Evolutionary conservation across 2,888 invertebrate species (phyloP), one percentile per base, ranked within the genome.

Genomic region (Rhingia campestris): DNA sequence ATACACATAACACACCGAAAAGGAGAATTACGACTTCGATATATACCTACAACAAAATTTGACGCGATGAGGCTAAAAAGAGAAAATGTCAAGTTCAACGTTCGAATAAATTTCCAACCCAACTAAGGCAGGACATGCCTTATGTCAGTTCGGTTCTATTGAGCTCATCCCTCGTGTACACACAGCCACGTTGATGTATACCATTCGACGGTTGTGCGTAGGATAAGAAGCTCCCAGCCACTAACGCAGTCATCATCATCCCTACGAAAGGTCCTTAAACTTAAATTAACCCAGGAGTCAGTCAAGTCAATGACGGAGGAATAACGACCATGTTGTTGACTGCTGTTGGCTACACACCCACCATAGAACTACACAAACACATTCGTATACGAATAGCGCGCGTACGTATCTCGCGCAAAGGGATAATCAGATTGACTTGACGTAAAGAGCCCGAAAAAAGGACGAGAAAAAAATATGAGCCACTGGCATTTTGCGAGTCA

Each of bases 31-130:
- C 33, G 37, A 47, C 54, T 59, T 56, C 59, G 22, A 22, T 22
- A 22, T 22, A 22, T 22, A 22, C 22, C 22, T 22, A 22, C 22
- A 22, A 22, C 22, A 22, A 81, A 75, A 69, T 69, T 75, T 75
- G 45, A 70, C 58, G 47, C 69, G 74, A 69, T 45, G 56, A 69
- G 69, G 45, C 58, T 45, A 69, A 64, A 58, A 59, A 61, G 69
- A 75, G 64, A 75, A 70, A 64, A 79, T 80, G 66, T 80, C 84
- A 80, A 84, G 84, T 84, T 84, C 84, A 84, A 84, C 80, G 84
- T 70, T 84, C 84, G 84, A 79, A 80, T 56, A 61, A 59, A 80
- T 80, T 70, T 54, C n/a, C 79, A 67, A 77, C 66, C 59, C 70
- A 69, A 33, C 67, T 58, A 56, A 49, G 37, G 70, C 70, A 81